Percentiles rank a stretch among this genome's conserved stretches.
phyloP scores from a whole-genome alignment of 2,113 vertebrate species.

The Donacobius atricapilla region DNA sequence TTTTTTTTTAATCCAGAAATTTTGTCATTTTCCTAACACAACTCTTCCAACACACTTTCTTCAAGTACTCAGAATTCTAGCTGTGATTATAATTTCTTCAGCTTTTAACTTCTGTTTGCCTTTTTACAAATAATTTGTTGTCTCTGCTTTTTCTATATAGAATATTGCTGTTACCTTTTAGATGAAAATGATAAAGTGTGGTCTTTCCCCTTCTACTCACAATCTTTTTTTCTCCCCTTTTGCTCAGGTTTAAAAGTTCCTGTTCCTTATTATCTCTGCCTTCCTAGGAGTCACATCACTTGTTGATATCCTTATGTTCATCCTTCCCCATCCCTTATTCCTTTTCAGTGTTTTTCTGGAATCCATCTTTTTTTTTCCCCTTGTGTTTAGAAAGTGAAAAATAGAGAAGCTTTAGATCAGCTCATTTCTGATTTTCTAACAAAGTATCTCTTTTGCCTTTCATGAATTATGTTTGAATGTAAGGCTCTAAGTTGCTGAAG shows the following conservation, averaged over 20 bases:
- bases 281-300: not conserved
- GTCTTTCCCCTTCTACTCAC: not conserved
- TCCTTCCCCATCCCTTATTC: not conserved
- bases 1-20: not conserved
- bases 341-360: not conserved
- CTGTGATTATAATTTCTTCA: not conserved
- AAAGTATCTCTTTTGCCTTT: not conserved
- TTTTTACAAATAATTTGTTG: not conserved
- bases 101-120: not conserved
- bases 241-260: not conserved
- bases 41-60: not conserved
- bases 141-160: not conserved
- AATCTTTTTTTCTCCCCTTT: not conserved
- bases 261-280: not conserved
- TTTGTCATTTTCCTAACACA: not conserved
- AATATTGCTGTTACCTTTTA: not conserved
- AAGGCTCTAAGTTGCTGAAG: not conserved
- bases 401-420: not conserved
- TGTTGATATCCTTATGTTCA: not conserved
- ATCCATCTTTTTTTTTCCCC: not conserved
- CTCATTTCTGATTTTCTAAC: not conserved
- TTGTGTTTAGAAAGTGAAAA: not conserved
- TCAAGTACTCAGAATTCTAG: not conserved
- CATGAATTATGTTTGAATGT: not conserved
- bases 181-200: not conserved